Base-by-base conservation (phyloP, 35 echinoderm and acorn worm species). In the Apostichopus japonicus region DNA sequence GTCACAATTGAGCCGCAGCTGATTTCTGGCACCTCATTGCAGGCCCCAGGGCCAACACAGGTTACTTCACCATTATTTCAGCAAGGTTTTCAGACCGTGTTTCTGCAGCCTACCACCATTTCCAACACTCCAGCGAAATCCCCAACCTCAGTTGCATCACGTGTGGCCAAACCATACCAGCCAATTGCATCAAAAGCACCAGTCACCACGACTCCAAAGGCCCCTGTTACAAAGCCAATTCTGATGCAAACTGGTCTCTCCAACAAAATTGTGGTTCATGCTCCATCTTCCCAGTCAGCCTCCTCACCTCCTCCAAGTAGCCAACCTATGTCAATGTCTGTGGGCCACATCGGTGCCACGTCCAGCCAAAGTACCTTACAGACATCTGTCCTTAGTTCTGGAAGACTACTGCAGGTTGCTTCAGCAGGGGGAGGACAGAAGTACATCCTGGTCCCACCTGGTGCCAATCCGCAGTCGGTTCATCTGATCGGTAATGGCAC, bases 201-300 rank as follows among this genome's bases (percentile, higher is more conserved):
- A 77, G 21, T 61, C 63, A 72, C 86, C 59, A 51, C 65, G 16
- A 65, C 24, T 5, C 65, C 88, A 23, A 75, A 93, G 84, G 80
- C 80, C 72, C 79, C 57, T 24, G 14, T 70, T 75, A 88, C 92
- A 72, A 93, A 96, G 72, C 92, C 92, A 2, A 77, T 93, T 53
- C 75, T 93, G 17, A 77, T 93, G 84, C 92, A 93, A 55, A 78
- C 92, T 17, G 86, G 84, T 10, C 61, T 93, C 14, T 93, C 92
- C 5, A 82, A 82, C 51, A 93, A 93, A 79, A 93, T 93, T 62
- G 86, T 93, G 51, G 92, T 93, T 55, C 92, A 93, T 58, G 92
- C 92, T 16, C 84, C 92, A 65, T 33, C 92, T 10, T 65, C 83
- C 52, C 84, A 87, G 55, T 62, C 92, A 8, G 23, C 65, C 25